These are phyloP conservation scores for Meandrusa payeni DNA, from an alignment of 2,888 invertebrate species.

Conservation along the genomic window DNA sequence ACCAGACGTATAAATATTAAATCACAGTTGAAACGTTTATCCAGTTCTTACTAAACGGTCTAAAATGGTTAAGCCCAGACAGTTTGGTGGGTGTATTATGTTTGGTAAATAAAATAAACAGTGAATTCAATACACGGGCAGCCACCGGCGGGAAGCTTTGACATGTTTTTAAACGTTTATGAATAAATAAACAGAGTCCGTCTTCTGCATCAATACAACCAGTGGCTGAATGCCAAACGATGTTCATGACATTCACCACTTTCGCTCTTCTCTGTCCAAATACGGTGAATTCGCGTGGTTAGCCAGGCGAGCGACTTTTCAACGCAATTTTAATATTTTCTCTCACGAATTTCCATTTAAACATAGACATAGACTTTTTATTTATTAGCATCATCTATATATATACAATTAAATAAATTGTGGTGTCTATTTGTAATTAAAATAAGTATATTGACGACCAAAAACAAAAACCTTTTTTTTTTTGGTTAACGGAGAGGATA, in stretches of 20 bases:
- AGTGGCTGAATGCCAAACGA: conserved; percentile 72
- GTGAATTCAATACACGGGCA: conserved; percentile 40
- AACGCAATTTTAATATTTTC: conserved; percentile 15
- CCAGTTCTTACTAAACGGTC: neutral
- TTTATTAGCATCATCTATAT: no score
- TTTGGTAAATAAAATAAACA: conserved; percentile 35
- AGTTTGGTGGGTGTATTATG: neutral
- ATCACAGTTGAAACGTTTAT: neutral
- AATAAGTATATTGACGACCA: no score
- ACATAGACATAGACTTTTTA: neutral
- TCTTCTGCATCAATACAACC: conserved; percentile 73
- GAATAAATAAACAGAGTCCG: conserved; percentile 71
- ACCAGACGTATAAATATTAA: no score
- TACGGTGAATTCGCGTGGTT: conserved; percentile 54
- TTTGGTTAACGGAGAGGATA: no score
- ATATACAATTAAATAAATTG: no score
- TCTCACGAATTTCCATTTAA: conserved; percentile 5
- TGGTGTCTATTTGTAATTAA: no score
- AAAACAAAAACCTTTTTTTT: no score
- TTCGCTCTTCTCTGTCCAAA: conserved; percentile 57
- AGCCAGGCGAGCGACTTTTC: conserved; percentile 44
- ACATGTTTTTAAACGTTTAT: conserved; percentile 76
- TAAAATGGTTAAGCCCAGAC: neutral
- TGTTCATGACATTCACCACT: conserved; percentile 74
- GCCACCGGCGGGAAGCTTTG: conserved; percentile 41